These are phyloP conservation scores for Sorex maritimensis DNA, from an alignment of 2,797 vertebrate genomes.

Conservation along the genomic window DNA sequence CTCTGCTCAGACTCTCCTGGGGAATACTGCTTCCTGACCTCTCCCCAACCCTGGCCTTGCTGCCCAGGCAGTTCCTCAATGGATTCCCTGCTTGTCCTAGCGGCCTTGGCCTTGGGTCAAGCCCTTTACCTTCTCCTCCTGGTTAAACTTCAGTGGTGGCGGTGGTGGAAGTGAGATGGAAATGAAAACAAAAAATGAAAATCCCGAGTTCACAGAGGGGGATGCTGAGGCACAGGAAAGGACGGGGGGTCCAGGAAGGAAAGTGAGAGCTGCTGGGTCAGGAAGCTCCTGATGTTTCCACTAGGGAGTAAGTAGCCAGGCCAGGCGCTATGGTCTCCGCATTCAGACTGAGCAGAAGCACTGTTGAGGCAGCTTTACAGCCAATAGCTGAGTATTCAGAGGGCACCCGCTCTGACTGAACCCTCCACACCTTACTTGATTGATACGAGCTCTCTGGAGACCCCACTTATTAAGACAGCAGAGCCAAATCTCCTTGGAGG, in stretches of 20 bases:
- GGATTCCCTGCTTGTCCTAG: background rate
- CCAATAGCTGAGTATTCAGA: fast-evolving
- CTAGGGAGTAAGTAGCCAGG: fast-evolving
- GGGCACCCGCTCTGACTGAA: background rate
- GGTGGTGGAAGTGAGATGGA: background rate
- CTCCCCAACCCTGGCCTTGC: background rate
- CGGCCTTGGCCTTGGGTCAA: background rate
- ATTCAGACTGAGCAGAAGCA: background rate
- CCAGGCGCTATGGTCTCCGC: background rate
- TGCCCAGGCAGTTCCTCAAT: too few species aligned
- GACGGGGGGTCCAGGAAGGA: background rate
- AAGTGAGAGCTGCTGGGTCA: background rate
- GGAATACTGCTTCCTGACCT: background rate
- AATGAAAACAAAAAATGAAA: background rate
- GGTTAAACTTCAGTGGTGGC: background rate
- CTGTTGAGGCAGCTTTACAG: fast-evolving
- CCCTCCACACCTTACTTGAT: background rate
- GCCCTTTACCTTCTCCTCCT: background rate
- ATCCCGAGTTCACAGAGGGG: background rate
- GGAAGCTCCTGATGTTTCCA: background rate
- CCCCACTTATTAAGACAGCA: background rate
- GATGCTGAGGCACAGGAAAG: background rate
- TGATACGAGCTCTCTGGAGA: background rate
- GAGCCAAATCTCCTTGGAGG: background rate
- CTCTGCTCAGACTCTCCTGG: background rate